These are phyloP conservation scores for Capromys pilorides DNA, from an alignment of 2,797 vertebrate genomes.

Conservation along the genomic window DNA sequence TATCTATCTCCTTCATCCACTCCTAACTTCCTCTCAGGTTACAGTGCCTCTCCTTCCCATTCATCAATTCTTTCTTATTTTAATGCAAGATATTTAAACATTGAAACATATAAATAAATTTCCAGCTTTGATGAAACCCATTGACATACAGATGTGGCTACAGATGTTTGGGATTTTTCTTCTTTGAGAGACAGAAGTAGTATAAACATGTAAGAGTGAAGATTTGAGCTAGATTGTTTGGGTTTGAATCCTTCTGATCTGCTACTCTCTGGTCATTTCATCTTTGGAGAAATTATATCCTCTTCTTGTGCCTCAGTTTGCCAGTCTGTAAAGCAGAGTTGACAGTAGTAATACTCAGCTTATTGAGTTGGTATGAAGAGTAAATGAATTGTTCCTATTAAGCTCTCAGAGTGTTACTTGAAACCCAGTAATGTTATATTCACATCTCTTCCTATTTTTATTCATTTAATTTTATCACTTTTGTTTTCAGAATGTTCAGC, in stretches of 20 bases:
- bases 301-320: not conserved
- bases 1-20: not conserved
- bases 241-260: not conserved
- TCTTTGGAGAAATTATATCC: not conserved
- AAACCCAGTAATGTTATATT: not conserved
- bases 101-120: not conserved
- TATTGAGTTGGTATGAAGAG: not conserved
- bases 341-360: not conserved
- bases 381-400: not conserved
- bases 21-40: not conserved
- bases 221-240: not conserved
- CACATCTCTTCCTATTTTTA: not conserved
- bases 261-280: not conserved
- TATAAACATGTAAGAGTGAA: not conserved
- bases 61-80: not conserved
- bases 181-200: not conserved
- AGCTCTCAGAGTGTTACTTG: not conserved
- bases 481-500: constrained; percentile 86
- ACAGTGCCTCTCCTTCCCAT: not conserved
- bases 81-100: constrained; percentile 39
- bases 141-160: not conserved
- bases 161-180: constrained; percentile 14
- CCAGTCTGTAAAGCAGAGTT: not conserved
- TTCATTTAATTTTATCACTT: not conserved
- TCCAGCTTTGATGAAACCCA: not conserved